Conservation (phyloP, 1,140 invertebrate genomes). For the Calliopsis andreniformis region DNA sequence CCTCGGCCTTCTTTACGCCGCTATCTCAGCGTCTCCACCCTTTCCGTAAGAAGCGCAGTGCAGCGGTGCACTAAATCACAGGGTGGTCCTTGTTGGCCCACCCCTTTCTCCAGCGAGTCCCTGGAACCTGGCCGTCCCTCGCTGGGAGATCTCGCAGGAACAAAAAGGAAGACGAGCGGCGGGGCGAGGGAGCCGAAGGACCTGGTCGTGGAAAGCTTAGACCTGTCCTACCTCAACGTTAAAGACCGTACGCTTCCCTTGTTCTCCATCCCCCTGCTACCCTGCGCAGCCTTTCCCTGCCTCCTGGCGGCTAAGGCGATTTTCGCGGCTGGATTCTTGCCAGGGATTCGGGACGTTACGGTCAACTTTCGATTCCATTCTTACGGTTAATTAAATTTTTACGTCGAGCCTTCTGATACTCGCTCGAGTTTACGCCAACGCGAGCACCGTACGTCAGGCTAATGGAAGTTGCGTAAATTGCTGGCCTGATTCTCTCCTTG, state of each 20-base stretch:
- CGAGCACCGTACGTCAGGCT: background rate
- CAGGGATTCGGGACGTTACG: conserved; percentile 37
- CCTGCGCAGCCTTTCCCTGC: conserved; percentile 16
- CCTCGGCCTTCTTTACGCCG: conserved; percentile 22
- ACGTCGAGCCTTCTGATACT: conserved; percentile 7
- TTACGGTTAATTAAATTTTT: conserved; percentile 55
- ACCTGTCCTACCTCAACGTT: conserved; percentile 66
- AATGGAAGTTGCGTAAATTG: background rate
- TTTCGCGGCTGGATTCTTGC: conserved; percentile 50
- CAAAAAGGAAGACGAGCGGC: conserved; percentile 32
- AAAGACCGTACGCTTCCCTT: conserved; percentile 53
- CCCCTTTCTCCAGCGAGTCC: conserved; percentile 3
- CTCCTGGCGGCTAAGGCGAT: conserved; percentile 49
- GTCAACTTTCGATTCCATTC: conserved; percentile 36
- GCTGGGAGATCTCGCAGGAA: conserved; percentile 30
- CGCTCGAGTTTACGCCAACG: background rate
- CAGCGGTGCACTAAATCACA: conserved; percentile 70
- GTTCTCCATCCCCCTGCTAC: conserved; percentile 23
- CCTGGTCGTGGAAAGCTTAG: conserved; percentile 49
- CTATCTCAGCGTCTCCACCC: conserved; percentile 38
- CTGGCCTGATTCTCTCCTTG: background rate
- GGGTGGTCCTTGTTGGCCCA: conserved; percentile 60
- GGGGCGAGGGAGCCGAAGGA: conserved; percentile 34
- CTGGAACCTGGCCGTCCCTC: background rate
- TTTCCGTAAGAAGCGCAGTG: conserved; percentile 62